Evolutionary conservation across 2,797 vertebrate species (phyloP).

Genomic region (Myripristis murdjan): DNA sequence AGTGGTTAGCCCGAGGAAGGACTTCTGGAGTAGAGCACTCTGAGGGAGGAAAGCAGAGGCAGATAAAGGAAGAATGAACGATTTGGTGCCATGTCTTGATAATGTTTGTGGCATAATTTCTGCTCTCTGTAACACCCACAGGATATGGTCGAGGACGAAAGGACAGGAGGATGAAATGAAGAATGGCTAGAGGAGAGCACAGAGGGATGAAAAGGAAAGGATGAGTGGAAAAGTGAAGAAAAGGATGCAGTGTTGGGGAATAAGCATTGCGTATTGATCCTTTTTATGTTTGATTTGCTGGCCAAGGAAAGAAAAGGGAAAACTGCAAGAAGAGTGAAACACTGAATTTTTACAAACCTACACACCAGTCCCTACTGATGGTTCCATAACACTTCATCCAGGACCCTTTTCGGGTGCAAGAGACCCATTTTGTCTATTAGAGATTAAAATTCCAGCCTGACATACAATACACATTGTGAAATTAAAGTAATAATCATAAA

Average conservation of each 20-base stretch:
- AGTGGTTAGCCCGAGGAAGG: constrained; percentile 16
- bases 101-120: background rate
- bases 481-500: constrained; percentile 34
- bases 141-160: constrained; percentile 7
- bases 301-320: too few species aligned
- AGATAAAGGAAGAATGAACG: constrained; percentile 22
- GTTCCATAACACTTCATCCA: too few species aligned
- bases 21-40: constrained; percentile 15
- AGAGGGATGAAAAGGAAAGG: background rate
- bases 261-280: too few species aligned
- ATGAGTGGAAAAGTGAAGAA: too few species aligned
- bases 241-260: too few species aligned
- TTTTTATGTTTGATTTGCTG: too few species aligned
- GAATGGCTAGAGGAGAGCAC: background rate
- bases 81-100: constrained; percentile 27
- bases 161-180: background rate
- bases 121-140: constrained; percentile 22
- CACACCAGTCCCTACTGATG: too few species aligned
- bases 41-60: constrained; percentile 13
- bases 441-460: constrained; percentile 42
- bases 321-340: too few species aligned
- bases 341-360: too few species aligned
- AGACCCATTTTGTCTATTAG: background rate
- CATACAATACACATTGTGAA: background rate
- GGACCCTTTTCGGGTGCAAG: too few species aligned